Conservation (phyloP, 1,140 invertebrate genomes). For the Heliothis virescens region DNA sequence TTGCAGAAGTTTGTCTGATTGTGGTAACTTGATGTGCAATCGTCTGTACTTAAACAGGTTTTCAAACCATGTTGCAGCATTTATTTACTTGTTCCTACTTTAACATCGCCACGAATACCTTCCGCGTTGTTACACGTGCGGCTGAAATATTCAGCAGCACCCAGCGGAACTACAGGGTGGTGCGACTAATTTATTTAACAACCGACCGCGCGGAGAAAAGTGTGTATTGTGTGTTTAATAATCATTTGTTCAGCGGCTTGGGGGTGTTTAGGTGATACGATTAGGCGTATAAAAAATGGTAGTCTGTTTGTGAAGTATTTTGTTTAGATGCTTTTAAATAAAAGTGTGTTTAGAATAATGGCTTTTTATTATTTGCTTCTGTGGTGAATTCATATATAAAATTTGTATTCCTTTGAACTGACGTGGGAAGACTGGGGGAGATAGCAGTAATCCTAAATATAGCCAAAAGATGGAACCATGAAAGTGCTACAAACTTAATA, state of each 20-base stretch:
- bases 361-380: too few relatives aligned
- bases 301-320: background rate
- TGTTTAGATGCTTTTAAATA: too few relatives aligned
- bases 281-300: background rate
- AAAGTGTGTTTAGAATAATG: too few relatives aligned
- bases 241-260: constrained; percentile 37
- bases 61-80: background rate
- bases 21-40: too few relatives aligned
- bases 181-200: constrained; percentile 46
- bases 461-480: too few relatives aligned
- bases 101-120: background rate
- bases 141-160: constrained; percentile 21
- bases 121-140: constrained; percentile 9
- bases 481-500: too few relatives aligned
- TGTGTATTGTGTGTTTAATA: constrained; percentile 48
- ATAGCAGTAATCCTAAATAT: too few relatives aligned
- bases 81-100: background rate
- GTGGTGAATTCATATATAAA: too few relatives aligned
- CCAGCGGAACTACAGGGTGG: constrained; percentile 11
- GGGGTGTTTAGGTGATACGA: background rate
- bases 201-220: constrained; percentile 13
- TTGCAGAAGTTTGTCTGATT: too few relatives aligned
- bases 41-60: too few relatives aligned
- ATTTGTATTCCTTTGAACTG: too few relatives aligned
- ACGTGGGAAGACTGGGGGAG: too few relatives aligned